phyloP scores from a whole-genome alignment of 2,797 vertebrate genomes.

The Chelidonichthys spinosus region DNA sequence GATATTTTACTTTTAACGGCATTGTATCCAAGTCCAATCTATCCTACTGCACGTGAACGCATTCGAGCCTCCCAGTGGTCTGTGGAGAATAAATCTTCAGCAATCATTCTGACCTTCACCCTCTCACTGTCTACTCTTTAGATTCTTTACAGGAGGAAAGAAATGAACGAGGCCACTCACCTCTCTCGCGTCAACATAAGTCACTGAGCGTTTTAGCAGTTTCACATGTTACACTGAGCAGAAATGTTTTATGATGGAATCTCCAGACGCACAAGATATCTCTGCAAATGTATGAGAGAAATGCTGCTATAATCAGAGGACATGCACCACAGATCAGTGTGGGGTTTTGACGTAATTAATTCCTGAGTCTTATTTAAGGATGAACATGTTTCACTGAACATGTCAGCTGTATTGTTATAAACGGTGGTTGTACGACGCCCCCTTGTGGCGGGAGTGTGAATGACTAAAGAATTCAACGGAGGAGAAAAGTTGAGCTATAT shows the following conservation, averaged over 20 bases:
- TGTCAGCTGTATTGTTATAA: not conserved
- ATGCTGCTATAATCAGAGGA: not conserved
- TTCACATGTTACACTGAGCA: not conserved
- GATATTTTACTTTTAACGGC: not conserved
- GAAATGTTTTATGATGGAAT: not conserved
- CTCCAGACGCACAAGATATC: not conserved
- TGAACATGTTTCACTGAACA: not conserved
- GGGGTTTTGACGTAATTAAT: not conserved
- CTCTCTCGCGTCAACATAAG: not conserved
- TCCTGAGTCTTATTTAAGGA: not conserved
- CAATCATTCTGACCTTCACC: slow-evolving; percentile 39
- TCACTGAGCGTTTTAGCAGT: not conserved
- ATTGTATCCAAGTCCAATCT: not conserved
- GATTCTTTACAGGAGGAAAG: slow-evolving; percentile 14
- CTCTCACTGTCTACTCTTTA: slow-evolving; percentile 7
- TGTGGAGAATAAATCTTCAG: slow-evolving; percentile 29
- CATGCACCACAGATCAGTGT: not conserved
- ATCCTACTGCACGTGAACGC: not conserved
- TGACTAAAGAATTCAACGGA: not conserved
- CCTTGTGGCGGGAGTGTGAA: slow-evolving; percentile 57
- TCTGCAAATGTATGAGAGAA: not conserved
- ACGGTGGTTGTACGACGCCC: slow-evolving; percentile 45
- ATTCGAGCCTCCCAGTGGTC: not conserved
- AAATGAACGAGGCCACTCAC: not conserved
- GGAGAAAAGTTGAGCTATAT: not conserved